Evolutionary conservation across 2,113 vertebrate genomes (phyloP).

Genomic region (Hystrix cristata): DNA sequence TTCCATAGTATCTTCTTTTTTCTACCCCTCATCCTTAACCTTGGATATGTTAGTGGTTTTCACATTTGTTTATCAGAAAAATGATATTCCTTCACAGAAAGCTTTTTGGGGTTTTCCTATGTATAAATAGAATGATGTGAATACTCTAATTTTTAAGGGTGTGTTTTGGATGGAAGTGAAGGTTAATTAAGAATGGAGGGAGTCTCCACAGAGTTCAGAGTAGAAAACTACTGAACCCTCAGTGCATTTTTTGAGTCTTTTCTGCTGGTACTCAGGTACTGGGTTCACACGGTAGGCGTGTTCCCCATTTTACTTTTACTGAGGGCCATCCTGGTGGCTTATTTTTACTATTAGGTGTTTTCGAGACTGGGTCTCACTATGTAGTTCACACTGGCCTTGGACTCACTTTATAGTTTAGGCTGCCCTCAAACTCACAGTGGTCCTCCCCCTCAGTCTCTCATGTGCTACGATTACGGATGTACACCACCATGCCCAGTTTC

Average conservation of each 20-base stretch:
- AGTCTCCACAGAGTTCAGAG: neutral
- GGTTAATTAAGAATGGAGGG: neutral
- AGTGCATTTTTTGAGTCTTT: neutral
- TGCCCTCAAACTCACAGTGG: neutral
- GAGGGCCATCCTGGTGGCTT: neutral
- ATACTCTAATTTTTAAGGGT: neutral
- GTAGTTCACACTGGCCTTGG: too few relatives aligned
- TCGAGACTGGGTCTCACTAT: neutral
- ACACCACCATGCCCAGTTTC: neutral
- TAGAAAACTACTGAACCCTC: neutral
- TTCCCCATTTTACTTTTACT: neutral
- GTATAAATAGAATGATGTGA: neutral
- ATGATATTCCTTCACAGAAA: neutral
- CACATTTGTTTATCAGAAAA: neutral
- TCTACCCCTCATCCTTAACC: neutral
- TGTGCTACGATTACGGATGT: neutral
- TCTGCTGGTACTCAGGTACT: neutral
- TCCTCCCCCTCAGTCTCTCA: neutral
- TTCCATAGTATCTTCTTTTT: conserved; percentile 18
- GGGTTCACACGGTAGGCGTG: neutral
- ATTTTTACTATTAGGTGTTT: too few relatives aligned
- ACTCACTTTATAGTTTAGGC: neutral
- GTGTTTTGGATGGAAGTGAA: neutral
- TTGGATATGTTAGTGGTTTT: conserved; percentile 19
- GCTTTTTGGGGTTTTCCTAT: neutral